Evolutionary conservation across 1,140 invertebrate species (phyloP).

Genomic region (Episyrphus balteatus): DNA sequence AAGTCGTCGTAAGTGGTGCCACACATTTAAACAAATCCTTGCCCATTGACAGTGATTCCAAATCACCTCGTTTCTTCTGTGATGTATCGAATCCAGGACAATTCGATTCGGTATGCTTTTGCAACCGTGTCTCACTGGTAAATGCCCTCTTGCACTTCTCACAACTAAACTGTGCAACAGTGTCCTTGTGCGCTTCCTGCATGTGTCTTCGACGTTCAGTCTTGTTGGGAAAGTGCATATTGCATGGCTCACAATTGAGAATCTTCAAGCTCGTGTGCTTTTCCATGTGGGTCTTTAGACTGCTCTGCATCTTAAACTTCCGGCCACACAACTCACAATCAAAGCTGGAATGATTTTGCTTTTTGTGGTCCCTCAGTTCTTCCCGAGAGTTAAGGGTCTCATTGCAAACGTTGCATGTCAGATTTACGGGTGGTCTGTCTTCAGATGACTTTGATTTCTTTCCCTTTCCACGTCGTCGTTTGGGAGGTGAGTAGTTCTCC

Average conservation of each 20-base stretch:
- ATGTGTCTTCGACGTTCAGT: conserved; percentile 27
- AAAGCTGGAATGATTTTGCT: background rate
- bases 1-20: conserved; percentile 37
- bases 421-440: conserved; percentile 20
- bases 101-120: conserved; percentile 18
- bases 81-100: conserved; percentile 9
- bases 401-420: conserved; percentile 25
- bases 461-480: conserved; percentile 7
- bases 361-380: conserved; percentile 6
- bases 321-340: conserved; percentile 34
- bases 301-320: conserved; percentile 32
- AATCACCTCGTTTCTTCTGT: conserved; percentile 11
- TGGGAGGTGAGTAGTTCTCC: background rate
- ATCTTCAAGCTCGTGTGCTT: conserved; percentile 24
- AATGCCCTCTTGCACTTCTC: conserved; percentile 31
- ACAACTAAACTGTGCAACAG: conserved; percentile 25
- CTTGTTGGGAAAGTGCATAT: conserved; percentile 19
- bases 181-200: conserved; percentile 22
- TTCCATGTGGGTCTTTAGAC: conserved; percentile 34
- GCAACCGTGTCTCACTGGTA: conserved; percentile 16
- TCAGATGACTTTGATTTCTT: conserved; percentile 14
- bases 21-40: conserved; percentile 37
- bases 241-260: conserved; percentile 20
- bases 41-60: conserved; percentile 11
- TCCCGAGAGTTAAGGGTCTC: conserved; percentile 36